Conservation (phyloP, 2,797 vertebrate genomes). For the Valencia hispanica region DNA sequence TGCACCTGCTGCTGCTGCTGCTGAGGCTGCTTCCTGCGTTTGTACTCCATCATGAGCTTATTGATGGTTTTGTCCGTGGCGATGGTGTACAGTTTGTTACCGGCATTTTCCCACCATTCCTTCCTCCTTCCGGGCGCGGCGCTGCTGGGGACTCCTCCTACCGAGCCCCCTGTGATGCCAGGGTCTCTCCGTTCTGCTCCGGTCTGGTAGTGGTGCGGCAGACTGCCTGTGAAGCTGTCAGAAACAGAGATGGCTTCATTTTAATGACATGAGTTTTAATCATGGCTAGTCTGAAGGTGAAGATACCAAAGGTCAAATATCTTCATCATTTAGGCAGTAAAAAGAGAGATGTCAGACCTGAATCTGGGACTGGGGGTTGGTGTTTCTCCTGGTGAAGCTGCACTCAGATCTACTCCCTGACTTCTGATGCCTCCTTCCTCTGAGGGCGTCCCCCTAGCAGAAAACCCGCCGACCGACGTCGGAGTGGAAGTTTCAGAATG, state of each 20-base stretch:
- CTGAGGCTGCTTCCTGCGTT: slow-evolving; percentile 88
- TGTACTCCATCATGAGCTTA: slow-evolving; percentile 96
- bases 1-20: slow-evolving; percentile 84
- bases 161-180: slow-evolving; percentile 1
- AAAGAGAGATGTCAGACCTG: slow-evolving; percentile 45
- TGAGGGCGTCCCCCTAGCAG: slow-evolving; percentile 87
- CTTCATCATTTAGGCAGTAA: neutral
- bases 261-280: neutral
- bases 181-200: slow-evolving; percentile 61
- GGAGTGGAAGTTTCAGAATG: slow-evolving; percentile 91
- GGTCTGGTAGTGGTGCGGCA: slow-evolving; percentile 75
- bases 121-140: slow-evolving; percentile 78
- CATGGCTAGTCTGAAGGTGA: neutral
- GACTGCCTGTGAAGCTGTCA: slow-evolving; percentile 69
- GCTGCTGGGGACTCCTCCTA: slow-evolving; percentile 12
- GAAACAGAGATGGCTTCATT: neutral
- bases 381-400: slow-evolving; percentile 70
- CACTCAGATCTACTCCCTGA: slow-evolving; percentile 67
- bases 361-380: slow-evolving; percentile 67
- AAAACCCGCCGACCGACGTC: slow-evolving; percentile 85
- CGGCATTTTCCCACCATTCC: slow-evolving; percentile 97
- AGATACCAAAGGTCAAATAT: neutral
- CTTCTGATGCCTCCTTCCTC: slow-evolving; percentile 85
- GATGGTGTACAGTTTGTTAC: slow-evolving; percentile 95
- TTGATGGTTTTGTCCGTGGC: slow-evolving; percentile 93